Evolutionary conservation across 2,797 vertebrate species (phyloP), one percentile per base, ranked within the genome.

Genomic region (Streptopelia turtur): DNA sequence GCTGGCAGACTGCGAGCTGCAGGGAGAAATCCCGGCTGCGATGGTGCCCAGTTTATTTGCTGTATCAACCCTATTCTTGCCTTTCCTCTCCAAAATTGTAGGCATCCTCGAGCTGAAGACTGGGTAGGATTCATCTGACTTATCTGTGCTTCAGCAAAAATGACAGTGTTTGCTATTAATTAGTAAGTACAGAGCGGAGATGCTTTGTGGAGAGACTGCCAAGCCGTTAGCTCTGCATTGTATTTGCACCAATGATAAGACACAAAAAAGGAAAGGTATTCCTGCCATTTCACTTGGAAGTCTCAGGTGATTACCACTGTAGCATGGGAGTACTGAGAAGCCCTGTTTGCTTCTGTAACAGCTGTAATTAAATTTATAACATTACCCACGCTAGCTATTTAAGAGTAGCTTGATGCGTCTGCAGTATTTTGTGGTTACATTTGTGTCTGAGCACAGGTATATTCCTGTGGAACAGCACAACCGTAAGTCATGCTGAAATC

Each of bases 201-300:
- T 4, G 28, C 45, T 66, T 11, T 52, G 47, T 21, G 47, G 41
- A 35, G n/a, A 35, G 5, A 2, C 10, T 59, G 55, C 59, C 24
- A 25, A 47, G 43, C 43, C 0, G 0, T n/a, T 57, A 78, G 50
- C 39, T 53, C 56, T 55, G 37, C 24, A 2, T 79, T 9, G 0
- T 35, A 4, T 12, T 53, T 24, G 55, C 50, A n/a, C 41, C 1
- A 5, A 7, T 27, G 56, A 20, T 35, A 35, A 69, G 66, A 22
- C 10, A 1, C 2, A 22, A 47, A 53, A 41, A 55, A 39, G 45
- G 41, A 87, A 1, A 22, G 16, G 28, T 35, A 16, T 84, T 86
- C 28, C 55, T 66, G 24, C 43, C 35, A 6, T 21, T 10, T 80
- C 5, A 2, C 1, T 3, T 66, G 53, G 45, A 69, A 82, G 10